Conservation (phyloP, 2,888 invertebrate genomes). For the Apomyelois bistriatella region DNA sequence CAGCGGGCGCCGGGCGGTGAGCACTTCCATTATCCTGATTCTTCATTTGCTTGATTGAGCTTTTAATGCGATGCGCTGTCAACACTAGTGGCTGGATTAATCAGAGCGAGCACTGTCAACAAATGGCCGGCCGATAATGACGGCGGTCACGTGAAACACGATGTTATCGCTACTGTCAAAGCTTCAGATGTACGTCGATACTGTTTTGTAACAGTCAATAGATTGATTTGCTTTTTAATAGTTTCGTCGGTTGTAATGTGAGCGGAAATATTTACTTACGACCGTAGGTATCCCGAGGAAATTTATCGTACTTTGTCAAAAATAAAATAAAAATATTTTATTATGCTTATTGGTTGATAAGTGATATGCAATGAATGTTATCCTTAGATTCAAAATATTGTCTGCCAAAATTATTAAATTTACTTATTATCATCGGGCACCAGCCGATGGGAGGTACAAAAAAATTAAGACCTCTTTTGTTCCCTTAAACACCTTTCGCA, state of each 20-base stretch:
- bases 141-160: conserved; percentile 63
- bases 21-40: conserved; percentile 75
- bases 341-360: no score
- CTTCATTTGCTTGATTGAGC: conserved; percentile 80
- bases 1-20: conserved; percentile 58
- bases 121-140: conserved; percentile 61
- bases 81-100: conserved; percentile 65
- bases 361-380: no score
- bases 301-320: no score
- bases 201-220: background rate
- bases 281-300: no score
- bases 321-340: no score
- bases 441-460: no score
- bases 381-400: no score
- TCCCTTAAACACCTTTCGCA: no score
- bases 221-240: background rate
- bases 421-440: no score
- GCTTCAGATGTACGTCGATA: conserved; percentile 31
- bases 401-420: no score
- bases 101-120: conserved; percentile 67
- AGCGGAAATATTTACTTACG: no score
- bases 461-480: no score
- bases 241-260: background rate
- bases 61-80: conserved; percentile 77
- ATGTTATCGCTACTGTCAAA: conserved; percentile 53